phyloP scores from a whole-genome alignment of 2,888 invertebrate genomes.

The Eupithecia tripunctaria region DNA sequence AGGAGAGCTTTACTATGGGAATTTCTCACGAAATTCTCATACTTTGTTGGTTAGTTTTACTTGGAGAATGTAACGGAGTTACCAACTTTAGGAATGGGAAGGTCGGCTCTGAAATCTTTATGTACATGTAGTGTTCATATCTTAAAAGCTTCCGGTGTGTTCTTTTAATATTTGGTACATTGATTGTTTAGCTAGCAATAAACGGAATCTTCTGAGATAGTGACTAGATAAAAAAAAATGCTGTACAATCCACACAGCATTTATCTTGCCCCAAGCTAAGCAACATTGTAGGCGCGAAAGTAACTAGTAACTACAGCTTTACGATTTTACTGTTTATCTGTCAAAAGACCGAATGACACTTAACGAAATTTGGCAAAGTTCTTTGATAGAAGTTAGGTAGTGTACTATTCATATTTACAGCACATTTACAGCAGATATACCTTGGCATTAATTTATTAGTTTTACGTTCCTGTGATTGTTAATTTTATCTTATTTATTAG shows the following conservation, averaged over 20 bases:
- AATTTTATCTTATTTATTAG: no score
- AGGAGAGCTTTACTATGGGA: slow-evolving; percentile 49
- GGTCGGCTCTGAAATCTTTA: not conserved
- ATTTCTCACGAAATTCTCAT: slow-evolving; percentile 21
- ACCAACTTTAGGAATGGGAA: not conserved
- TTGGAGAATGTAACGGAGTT: not conserved
- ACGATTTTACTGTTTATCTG: no score
- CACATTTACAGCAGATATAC: no score
- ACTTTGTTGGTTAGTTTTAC: not conserved
- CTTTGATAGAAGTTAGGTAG: not conserved
- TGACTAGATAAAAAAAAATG: no score
- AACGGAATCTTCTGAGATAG: no score
- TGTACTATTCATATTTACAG: not conserved
- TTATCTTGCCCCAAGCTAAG: no score
- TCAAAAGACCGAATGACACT: not conserved
- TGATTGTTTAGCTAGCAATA: not conserved
- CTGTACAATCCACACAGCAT: no score
- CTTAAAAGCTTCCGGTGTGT: not conserved
- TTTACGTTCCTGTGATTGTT: no score
- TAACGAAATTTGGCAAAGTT: not conserved
- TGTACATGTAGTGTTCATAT: no score
- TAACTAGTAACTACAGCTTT: no score
- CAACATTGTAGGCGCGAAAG: not conserved
- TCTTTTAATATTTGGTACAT: not conserved
- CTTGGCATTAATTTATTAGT: no score